Conservation (phyloP, 2,113 vertebrate species). For the Syngnathoides biaculeatus region DNA sequence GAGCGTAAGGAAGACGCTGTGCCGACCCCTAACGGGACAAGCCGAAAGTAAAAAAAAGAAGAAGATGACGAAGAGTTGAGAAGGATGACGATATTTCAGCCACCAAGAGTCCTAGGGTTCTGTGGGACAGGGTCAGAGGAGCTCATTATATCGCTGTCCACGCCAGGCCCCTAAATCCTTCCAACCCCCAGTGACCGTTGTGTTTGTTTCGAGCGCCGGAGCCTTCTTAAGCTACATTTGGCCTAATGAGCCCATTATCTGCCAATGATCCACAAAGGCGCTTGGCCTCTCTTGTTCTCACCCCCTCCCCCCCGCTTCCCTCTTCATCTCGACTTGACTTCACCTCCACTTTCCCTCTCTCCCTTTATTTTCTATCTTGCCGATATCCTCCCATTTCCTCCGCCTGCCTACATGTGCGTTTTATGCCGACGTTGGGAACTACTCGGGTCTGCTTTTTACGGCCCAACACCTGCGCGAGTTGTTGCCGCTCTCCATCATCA, state of each 20-base stretch:
- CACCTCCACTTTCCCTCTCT: slow-evolving; percentile 28
- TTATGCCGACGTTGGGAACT: slow-evolving; percentile 55
- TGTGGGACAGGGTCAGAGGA: slow-evolving; percentile 42
- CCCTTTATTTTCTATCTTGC: slow-evolving; percentile 14
- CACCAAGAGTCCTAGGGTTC: slow-evolving; percentile 5
- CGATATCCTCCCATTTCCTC: slow-evolving; percentile 27
- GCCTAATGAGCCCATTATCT: slow-evolving; percentile 79
- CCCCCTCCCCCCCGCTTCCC: slow-evolving; percentile 22
- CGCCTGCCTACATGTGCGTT: slow-evolving; percentile 31
- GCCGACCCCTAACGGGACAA: no score
- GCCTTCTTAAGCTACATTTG: slow-evolving; percentile 72
- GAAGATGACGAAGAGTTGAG: background rate
- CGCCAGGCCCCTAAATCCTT: slow-evolving; percentile 72
- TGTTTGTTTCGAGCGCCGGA: slow-evolving; percentile 76
- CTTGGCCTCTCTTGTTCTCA: slow-evolving; percentile 34
- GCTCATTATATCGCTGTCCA: slow-evolving; percentile 77
- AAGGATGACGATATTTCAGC: background rate
- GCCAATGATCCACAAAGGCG: slow-evolving; percentile 76
- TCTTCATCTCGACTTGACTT: slow-evolving; percentile 38
- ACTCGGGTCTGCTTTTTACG: slow-evolving; percentile 58
- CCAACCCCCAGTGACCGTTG: slow-evolving; percentile 64
- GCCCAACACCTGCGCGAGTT: slow-evolving; percentile 60
- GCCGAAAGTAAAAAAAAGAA: no score
- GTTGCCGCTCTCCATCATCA: slow-evolving; percentile 50
- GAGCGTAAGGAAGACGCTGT: no score